Conservation (phyloP, 2,113 vertebrate genomes). For the Microtus oregoni region DNA sequence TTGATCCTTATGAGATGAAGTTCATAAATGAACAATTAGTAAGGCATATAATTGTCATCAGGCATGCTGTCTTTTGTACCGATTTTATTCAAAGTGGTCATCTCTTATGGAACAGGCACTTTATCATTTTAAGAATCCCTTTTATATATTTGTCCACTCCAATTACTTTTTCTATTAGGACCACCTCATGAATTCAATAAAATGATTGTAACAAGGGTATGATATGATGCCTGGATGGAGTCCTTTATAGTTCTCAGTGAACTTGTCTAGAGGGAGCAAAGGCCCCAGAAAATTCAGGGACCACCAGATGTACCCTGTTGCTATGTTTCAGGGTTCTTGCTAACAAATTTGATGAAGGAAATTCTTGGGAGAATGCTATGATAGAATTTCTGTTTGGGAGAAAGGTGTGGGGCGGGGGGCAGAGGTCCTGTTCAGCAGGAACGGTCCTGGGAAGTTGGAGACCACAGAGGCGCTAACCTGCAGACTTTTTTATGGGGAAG, state of each 20-base stretch:
- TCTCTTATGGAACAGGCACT: neutral
- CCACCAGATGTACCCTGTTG: too few relatives aligned
- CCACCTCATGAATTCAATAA: neutral
- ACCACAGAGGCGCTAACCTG: neutral
- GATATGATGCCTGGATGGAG: neutral
- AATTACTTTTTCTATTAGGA: neutral
- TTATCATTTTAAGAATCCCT: neutral
- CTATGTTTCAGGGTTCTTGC: neutral
- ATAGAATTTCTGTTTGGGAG: neutral
- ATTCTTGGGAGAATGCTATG: neutral
- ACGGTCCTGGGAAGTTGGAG: neutral
- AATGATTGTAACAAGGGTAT: neutral
- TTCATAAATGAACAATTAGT: neutral
- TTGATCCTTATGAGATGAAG: neutral
- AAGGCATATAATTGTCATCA: neutral
- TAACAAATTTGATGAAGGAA: neutral
- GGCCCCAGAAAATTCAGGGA: too few relatives aligned
- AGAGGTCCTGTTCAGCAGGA: neutral
- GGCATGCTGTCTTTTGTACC: neutral
- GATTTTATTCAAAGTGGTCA: neutral
- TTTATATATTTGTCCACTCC: slow-evolving; percentile 17
- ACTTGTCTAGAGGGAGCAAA: neutral
- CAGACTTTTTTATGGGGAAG: neutral
- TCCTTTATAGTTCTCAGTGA: neutral
- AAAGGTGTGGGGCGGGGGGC: neutral